These are phyloP conservation scores for Aspidiotus destructor DNA, from an alignment of 2,888 invertebrate genomes.

Conservation along the genomic window DNA sequence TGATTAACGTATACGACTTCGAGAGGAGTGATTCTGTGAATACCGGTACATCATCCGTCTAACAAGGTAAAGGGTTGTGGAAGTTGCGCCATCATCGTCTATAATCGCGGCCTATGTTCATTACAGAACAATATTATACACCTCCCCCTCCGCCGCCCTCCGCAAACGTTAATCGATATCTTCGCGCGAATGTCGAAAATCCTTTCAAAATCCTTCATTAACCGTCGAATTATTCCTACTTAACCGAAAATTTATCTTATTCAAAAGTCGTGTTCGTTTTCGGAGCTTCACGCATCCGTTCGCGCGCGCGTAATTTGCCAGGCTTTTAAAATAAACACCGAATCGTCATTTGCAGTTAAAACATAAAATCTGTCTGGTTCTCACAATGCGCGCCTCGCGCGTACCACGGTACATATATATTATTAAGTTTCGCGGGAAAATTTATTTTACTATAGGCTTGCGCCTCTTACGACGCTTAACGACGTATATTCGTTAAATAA, in stretches of 20 bases:
- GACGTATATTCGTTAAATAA: conserved; percentile 19
- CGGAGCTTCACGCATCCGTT: conserved; percentile 13
- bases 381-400: conserved; percentile 8
- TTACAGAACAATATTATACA: not conserved
- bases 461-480: conserved; percentile 6
- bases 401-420: conserved; percentile 6
- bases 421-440: not conserved
- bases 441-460: conserved; percentile 3
- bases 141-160: not conserved
- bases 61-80: too few relatives aligned
- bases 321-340: conserved; percentile 30
- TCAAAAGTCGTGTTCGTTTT: conserved; percentile 17
- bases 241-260: conserved; percentile 25
- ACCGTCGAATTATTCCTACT: conserved; percentile 12
- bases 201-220: conserved; percentile 21
- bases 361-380: conserved; percentile 30
- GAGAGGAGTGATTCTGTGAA: too few relatives aligned
- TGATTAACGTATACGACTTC: too few relatives aligned
- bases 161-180: not conserved
- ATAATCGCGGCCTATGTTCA: conserved; percentile 4
- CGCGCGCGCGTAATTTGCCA: conserved; percentile 22
- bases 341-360: conserved; percentile 30
- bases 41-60: too few relatives aligned
- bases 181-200: conserved; percentile 1
- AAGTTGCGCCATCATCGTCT: not conserved